phyloP scores from a whole-genome alignment of 1,140 invertebrate genomes.

The Lepidotrigona ventralis region DNA sequence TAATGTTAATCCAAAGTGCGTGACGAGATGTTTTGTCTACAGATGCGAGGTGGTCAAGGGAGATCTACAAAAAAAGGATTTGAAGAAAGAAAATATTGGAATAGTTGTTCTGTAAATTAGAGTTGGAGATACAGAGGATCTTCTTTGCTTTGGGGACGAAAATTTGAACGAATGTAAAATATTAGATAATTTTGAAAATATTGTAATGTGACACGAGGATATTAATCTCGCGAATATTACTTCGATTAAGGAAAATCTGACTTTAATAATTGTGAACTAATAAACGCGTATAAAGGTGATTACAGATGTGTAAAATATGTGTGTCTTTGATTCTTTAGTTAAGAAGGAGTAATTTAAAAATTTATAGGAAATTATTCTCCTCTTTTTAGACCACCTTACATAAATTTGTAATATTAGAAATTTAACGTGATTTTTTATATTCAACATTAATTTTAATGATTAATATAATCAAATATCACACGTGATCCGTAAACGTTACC shows the following conservation, averaged over 20 bases:
- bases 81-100: not conserved
- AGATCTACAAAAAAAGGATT: not conserved
- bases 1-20: too few species aligned
- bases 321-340: not conserved
- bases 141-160: not conserved
- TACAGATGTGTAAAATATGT: too few species aligned
- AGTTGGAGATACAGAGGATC: not conserved
- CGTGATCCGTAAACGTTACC: not conserved
- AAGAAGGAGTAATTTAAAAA: not conserved
- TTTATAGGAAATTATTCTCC: not conserved
- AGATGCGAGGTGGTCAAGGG: too few species aligned
- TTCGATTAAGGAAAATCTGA: too few species aligned
- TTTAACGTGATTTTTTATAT: too few species aligned
- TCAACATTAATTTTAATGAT: not conserved
- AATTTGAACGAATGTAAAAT: not conserved
- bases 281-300: too few species aligned
- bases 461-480: not conserved
- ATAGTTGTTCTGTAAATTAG: not conserved
- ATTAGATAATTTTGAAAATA: too few species aligned
- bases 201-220: too few species aligned
- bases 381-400: not conserved
- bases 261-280: too few species aligned
- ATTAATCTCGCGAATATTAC: too few species aligned
- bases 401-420: too few species aligned
- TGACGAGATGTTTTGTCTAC: too few species aligned